phyloP scores from a whole-genome alignment of 2,113 vertebrate species.

The Dolichotis patagonum region DNA sequence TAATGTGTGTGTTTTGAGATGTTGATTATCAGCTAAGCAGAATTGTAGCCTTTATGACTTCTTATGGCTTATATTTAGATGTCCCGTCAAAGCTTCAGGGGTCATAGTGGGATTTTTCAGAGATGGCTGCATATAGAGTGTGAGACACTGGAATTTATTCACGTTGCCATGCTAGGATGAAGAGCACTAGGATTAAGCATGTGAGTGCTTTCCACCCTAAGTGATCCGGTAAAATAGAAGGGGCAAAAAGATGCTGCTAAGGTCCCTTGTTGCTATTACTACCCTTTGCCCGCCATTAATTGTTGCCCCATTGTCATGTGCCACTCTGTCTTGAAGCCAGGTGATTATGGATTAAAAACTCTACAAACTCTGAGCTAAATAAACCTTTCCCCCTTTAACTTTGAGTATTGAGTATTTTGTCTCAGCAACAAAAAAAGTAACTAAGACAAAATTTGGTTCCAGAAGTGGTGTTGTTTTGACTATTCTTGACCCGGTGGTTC shows the following conservation, averaged over 20 bases:
- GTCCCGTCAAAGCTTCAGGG: not conserved
- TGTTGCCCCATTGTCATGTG: not conserved
- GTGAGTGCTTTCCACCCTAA: not conserved
- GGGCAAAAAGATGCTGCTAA: not conserved
- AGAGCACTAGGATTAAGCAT: not conserved
- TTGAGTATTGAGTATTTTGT: not conserved
- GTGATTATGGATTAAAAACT: not conserved
- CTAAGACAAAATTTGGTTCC: not conserved
- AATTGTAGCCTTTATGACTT: not conserved
- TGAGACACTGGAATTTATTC: not conserved
- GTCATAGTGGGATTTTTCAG: not conserved
- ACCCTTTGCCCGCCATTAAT: not conserved
- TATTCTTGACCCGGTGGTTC: not conserved
- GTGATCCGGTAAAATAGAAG: not conserved
- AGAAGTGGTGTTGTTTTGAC: not conserved
- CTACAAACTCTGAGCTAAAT: not conserved
- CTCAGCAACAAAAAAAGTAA: not conserved
- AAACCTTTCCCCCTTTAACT: not conserved
- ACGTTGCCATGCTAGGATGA: not conserved
- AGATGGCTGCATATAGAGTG: not conserved
- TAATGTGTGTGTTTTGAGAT: not conserved
- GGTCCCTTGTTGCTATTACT: not conserved
- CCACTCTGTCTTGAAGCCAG: too few relatives aligned
- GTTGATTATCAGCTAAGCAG: not conserved
- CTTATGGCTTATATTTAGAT: not conserved